Evolutionary conservation across 2,888 invertebrate species (phyloP).

Genomic region (Cynaeus angustus): DNA sequence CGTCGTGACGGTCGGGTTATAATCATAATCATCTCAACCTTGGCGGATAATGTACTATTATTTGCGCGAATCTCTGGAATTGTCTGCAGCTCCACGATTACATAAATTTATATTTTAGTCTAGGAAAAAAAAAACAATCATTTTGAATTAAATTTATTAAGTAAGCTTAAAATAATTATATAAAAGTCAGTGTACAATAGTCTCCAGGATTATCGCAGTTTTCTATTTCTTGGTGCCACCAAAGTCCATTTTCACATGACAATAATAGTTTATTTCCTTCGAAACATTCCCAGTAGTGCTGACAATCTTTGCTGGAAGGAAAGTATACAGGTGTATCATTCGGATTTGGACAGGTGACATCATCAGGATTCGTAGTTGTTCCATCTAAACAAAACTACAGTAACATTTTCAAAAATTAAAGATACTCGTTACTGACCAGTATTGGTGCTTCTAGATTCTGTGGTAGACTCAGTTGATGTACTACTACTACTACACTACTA

Average conservation of each 20-base stretch:
- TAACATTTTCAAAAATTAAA: too few relatives aligned
- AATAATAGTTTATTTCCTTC: not conserved
- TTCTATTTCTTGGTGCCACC: conserved; percentile 34
- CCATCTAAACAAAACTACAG: too few relatives aligned
- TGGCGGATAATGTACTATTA: too few relatives aligned
- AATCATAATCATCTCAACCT: too few relatives aligned
- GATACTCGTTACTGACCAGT: not conserved
- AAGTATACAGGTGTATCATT: not conserved
- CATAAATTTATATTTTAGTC: too few relatives aligned
- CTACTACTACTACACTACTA: not conserved
- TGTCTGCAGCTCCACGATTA: too few relatives aligned
- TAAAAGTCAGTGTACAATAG: conserved; percentile 6
- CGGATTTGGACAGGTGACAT: not conserved
- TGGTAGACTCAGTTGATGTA: not conserved
- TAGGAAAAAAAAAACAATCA: too few relatives aligned
- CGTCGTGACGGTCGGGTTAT: too few relatives aligned
- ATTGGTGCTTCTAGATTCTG: not conserved
- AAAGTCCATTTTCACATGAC: conserved; percentile 27
- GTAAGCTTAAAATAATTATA: too few relatives aligned
- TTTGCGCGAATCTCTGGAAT: too few relatives aligned
- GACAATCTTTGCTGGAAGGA: not conserved
- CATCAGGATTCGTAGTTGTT: not conserved
- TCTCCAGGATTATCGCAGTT: conserved; percentile 46
- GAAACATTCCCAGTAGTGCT: conserved; percentile 24
- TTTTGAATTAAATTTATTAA: too few relatives aligned